Evolutionary conservation across 1,140 invertebrate species (phyloP), one percentile per base, ranked within the genome.

Genomic region (Drosophila setifemur): DNA sequence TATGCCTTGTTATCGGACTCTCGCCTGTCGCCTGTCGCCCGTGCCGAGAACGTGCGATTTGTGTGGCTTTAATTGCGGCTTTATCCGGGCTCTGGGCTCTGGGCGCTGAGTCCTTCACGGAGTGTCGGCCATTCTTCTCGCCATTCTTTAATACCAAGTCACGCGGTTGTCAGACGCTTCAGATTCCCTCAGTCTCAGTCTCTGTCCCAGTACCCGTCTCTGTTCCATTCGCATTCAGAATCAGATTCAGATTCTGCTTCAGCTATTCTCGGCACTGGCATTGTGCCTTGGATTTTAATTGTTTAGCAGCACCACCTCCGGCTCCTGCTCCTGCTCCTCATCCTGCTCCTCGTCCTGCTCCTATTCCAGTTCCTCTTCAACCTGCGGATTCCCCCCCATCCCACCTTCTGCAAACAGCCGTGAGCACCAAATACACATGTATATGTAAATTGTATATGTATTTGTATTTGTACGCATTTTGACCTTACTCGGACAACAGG

Each of bases 231-330:
- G 21, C 21, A 23, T 23, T n/a, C 21, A 23, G 21, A 2, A 3
- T 23, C 21, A 5, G 21, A 2, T 23, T 23, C 5, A 5, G 21
- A 2, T 23, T 23, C 21, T 14, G 54, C 54, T 61, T 61, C 37
- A 60, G 48, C 75, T 79, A 73, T 79, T 74, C 75, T 73, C 60
- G 55, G 40, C 73, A 52, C 37, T 77, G 73, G 25, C 58, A 67
- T 76, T 76, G 73, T 78, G 48, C 40, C 35, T 33, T 11, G 26
- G 52, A 43, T 61, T 61, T 61, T 61, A 61, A 61, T 61, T 58
- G 57, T 61, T 61, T 37, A 57, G 53, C 53, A 58, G n/a, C n/a
- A n/a, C n/a, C n/a, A n/a, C n/a, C n/a, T 21, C 58, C 19, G 57
- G 19, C 14, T 53, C 26, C 53, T 44, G 26, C 55, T 57, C 50